phyloP scores from a whole-genome alignment of 2,113 vertebrate genomes.

The Delphinus delphis region DNA sequence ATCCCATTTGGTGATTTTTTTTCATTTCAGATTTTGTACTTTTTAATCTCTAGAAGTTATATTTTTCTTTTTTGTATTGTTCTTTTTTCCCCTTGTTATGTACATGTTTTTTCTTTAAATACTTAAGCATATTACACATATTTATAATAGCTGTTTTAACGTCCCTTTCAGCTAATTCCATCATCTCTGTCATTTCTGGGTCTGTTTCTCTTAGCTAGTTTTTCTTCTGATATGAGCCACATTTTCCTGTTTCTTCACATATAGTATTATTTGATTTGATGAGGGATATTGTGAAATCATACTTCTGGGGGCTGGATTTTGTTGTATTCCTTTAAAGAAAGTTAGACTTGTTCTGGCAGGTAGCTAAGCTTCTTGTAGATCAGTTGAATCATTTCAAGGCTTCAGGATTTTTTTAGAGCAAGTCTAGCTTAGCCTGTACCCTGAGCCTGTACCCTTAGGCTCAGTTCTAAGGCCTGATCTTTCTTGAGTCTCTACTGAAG shows the following conservation, averaged over 20 bases:
- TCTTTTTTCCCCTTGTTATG: not conserved
- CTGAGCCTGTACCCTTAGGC: too few species aligned
- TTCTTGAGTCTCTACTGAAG: not conserved
- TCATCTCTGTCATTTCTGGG: not conserved
- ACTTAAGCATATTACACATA: not conserved
- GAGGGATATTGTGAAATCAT: not conserved
- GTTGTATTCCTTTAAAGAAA: conserved; percentile 29
- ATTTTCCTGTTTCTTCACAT: not conserved
- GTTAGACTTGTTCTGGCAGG: not conserved
- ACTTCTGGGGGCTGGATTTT: conserved; percentile 4
- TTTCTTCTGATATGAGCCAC: not conserved
- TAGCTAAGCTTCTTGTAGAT: not conserved
- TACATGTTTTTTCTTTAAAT: not conserved
- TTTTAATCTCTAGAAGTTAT: conserved; percentile 23
- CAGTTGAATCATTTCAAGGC: too few species aligned
- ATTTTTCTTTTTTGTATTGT: not conserved
- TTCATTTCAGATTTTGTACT: not conserved
- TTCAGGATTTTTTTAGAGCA: not conserved
- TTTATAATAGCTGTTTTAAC: not conserved
- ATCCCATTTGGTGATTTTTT: not conserved
- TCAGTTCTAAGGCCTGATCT: not conserved
- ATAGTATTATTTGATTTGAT: not conserved
- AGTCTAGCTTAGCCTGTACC: not conserved
- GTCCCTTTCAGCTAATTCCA: not conserved
- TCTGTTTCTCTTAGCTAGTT: not conserved